Base-by-base conservation (phyloP, 2,888 invertebrate genomes). In the Tromatobia lineatoria region DNA sequence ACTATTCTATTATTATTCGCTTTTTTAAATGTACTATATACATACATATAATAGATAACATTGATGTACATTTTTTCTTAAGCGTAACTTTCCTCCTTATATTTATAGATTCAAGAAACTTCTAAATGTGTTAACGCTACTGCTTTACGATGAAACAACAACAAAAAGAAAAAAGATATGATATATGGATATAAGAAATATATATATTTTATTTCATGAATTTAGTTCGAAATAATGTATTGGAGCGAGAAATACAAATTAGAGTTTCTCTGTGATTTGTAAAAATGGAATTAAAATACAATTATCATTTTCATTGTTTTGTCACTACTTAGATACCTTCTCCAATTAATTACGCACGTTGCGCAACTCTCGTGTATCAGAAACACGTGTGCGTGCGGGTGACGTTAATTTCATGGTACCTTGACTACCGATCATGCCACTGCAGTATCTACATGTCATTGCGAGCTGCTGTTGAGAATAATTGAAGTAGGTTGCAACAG, bases 91-190 rank as follows among this genome's bases (percentile, higher is more conserved):
- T 87, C 88, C 86, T 87, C 83, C 90, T 90, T 90, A 90, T 91
- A 91, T 91, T 91, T 92, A 91, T 91, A 90, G 89, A 90, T 89
- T 86, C 88, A 88, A 88, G 82, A 86, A 88, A 90, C 88, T 89
- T 92, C 90, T 92, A 89, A 90, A 91, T 92, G 92, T 92, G 90
- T 91, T 91, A 89, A 91, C 87, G 90, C 89, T 91, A 90, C 88
- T 89, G 91, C 91, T 92, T 92, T 89, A 87, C 74, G 86, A 87
- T 79, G 81, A 77, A 80, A 83, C 77, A 86, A 83, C 54, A 86
- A 85, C 79, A 86, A 82, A 85, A 84, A 86, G 80, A 86, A 84
- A 85, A 70, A 74, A 69, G 45, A 85, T 74, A 87, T 80, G 45
- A 82, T 86, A 88, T 85, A 87, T 77, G 86, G 82, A 89, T 80